Conservation (phyloP, 2,797 vertebrate species). For the Halcyon smyrnensis region DNA sequence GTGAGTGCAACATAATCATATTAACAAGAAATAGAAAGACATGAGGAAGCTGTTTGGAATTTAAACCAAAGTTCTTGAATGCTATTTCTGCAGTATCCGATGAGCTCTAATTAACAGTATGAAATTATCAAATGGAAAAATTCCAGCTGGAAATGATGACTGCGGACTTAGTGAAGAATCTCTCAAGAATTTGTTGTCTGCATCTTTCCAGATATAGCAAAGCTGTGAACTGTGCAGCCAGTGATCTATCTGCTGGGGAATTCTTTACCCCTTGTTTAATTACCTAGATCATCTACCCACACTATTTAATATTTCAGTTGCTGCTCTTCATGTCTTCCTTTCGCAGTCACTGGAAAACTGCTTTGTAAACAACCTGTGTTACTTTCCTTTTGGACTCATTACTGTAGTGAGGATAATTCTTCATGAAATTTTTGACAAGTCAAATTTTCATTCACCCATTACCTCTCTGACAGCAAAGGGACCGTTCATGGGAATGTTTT, state of each 20-base stretch:
- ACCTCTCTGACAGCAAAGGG: neutral
- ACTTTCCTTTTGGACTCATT: neutral
- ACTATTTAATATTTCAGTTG: neutral
- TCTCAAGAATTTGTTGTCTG: neutral
- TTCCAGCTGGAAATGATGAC: slow-evolving; percentile 21
- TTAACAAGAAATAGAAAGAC: slow-evolving; percentile 56
- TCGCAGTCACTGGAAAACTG: neutral
- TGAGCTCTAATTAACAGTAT: slow-evolving; percentile 58
- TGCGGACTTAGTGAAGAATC: neutral
- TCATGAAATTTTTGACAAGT: slow-evolving; percentile 5
- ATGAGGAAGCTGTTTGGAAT: slow-evolving; percentile 26
- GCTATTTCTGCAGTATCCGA: slow-evolving; percentile 33
- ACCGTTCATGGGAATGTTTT: slow-evolving; percentile 25
- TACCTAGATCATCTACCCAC: neutral
- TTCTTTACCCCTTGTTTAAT: slow-evolving; percentile 9
- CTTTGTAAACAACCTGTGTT: neutral
- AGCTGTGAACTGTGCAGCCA: neutral
- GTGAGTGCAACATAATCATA: neutral
- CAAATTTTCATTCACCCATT: neutral
- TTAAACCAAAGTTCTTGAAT: slow-evolving; percentile 37
- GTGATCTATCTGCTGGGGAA: neutral
- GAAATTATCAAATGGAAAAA: slow-evolving; percentile 60
- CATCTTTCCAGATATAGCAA: neutral
- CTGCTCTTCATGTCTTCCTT: neutral
- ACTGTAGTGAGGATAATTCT: neutral